Conservation (phyloP, 2,888 invertebrate species). For the Cataglyphis livida region DNA sequence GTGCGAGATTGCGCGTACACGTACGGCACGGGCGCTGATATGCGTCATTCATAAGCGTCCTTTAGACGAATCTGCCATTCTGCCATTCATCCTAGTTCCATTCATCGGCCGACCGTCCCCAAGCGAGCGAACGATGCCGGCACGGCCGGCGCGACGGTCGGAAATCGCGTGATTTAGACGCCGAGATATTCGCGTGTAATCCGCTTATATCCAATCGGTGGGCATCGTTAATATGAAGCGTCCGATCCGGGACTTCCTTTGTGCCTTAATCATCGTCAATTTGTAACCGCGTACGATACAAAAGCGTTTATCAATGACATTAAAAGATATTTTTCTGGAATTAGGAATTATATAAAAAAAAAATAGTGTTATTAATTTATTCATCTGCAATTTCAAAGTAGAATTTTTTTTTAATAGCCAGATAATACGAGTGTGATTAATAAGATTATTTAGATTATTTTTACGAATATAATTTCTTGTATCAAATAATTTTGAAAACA, state of each 20-base stretch:
- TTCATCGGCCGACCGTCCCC: slow-evolving; percentile 47
- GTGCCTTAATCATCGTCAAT: slow-evolving; percentile 36
- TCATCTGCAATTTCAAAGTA: not conserved
- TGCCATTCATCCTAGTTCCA: slow-evolving; percentile 56
- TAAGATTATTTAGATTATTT: not conserved
- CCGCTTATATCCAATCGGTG: slow-evolving; percentile 31
- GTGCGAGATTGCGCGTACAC: slow-evolving; percentile 42
- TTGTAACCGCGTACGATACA: slow-evolving; percentile 11
- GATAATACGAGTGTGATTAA: not conserved
- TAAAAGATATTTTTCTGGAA: not conserved
- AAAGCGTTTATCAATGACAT: not conserved
- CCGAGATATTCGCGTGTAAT: slow-evolving; percentile 46
- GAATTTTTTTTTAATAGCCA: not conserved
- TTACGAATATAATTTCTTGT: not conserved
- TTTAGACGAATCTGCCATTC: slow-evolving; percentile 55
- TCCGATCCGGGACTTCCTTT: slow-evolving; percentile 36
- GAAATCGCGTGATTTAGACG: slow-evolving; percentile 51
- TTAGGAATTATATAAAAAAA: not conserved
- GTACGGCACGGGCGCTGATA: slow-evolving; percentile 3
- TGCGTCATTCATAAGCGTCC: slow-evolving; percentile 54
- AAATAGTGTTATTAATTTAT: not conserved
- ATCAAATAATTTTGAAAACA: not conserved
- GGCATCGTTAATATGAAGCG: slow-evolving; percentile 25
- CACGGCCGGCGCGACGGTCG: not conserved
- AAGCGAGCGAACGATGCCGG: slow-evolving; percentile 11